A percentile compares a stretch with the other conserved stretches of the same genome.
phyloP scores from a whole-genome alignment of 2,888 invertebrate species.

The Acanthosepion pharaonis region DNA sequence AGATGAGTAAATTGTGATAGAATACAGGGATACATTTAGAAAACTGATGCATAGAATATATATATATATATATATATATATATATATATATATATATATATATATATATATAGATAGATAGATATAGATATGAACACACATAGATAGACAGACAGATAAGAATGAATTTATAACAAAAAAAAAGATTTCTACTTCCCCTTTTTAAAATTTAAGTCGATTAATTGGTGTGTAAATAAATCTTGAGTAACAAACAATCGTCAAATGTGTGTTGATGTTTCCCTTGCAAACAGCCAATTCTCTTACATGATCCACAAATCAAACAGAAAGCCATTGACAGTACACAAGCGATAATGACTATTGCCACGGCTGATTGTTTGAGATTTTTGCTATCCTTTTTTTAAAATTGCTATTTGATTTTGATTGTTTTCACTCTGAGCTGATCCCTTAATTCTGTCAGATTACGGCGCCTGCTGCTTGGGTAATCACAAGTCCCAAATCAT shows the following conservation, averaged over 20 bases:
- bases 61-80: too few species aligned
- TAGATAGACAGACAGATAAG: background rate
- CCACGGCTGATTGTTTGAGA: background rate
- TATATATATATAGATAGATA: background rate
- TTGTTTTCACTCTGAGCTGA: background rate
- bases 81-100: background rate
- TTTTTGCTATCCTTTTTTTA: background rate
- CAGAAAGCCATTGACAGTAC: background rate
- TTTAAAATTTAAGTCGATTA: background rate
- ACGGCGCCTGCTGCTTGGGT: background rate
- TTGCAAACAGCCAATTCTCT: background rate
- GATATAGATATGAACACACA: background rate
- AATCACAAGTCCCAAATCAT: background rate
- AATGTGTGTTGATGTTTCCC: background rate
- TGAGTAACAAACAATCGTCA: background rate
- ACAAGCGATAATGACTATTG: background rate
- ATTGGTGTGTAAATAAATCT: conserved; percentile 13
- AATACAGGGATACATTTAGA: too few species aligned
- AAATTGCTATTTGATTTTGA: conserved; percentile 14
- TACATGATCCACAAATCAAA: conserved; percentile 21
- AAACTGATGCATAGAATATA: too few species aligned
- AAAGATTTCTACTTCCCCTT: background rate
- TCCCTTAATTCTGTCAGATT: background rate
- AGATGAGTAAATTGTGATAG: too few species aligned
- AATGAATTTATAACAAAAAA: background rate